Evolutionary conservation across 2,888 invertebrate species (phyloP), one percentile per base, ranked within the genome.

Genomic region (Morpho helenor): DNA sequence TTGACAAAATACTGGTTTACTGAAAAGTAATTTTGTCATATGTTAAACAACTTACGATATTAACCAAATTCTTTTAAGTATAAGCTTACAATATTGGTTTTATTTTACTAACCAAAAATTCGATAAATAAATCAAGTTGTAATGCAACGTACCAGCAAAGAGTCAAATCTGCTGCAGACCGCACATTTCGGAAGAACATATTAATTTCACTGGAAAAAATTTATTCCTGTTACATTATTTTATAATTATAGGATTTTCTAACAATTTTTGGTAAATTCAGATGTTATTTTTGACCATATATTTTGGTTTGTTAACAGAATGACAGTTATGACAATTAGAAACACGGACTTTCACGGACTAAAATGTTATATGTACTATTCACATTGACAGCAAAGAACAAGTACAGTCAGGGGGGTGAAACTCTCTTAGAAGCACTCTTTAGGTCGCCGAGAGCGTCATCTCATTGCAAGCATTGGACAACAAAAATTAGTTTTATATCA

Each of bases 151-250:
- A 89, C 90, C 82, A 84, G 74, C 63, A 79, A 71, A 77, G 74
- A 54, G 79, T 79, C 71, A 86, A 71, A 69, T 88, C 84, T 57
- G 82, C 79, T 62, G 78, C 79, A 63, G 70, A 79, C 72, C 78
- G 80, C 71, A 81, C 80, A 83, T 87, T 88, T 80, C 79, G 82
- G 68, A 73, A 82, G 68, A 87, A 82, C 89, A 89, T 89, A 68
- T 66, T 87, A 79, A 66, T 66, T 68, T 69, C 69, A 68, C 64
- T 60, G 63, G 67, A 55, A 22, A 41, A 44, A 40, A 56, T 55
- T 51, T 64, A 48, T 65, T 68, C 63, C 60, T 68, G 64, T 79
- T 74, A 77, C 82, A 84, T 84, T 75, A 74, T 78, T 67, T 69
- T 23, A n/a, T 52, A 49, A 6, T 22, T 23, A 39, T n/a, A 31